Conservation (phyloP, 2,888 invertebrate species). For the Drosophila bunnanda region DNA sequence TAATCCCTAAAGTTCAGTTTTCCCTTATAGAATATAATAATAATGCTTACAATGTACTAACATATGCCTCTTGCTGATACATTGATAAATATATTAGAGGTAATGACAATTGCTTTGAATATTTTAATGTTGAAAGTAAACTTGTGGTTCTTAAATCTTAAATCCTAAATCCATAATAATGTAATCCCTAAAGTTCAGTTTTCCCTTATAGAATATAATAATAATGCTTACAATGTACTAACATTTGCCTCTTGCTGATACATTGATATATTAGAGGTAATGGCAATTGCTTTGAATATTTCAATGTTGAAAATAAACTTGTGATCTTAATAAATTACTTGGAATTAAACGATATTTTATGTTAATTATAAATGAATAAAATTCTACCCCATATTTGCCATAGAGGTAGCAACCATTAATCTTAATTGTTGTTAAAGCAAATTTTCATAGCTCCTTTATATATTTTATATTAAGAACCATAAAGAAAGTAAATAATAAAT, state of each 20-base stretch:
- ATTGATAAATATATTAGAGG: not conserved
- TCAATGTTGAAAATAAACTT: not conserved
- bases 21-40: too few species aligned
- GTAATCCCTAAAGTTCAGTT: not conserved
- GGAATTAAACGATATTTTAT: conserved; percentile 3
- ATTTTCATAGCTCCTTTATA: too few species aligned
- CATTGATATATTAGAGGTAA: not conserved
- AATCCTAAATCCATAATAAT: not conserved
- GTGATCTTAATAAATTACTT: not conserved
- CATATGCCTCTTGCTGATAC: too few species aligned
- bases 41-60: not conserved
- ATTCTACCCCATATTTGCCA: not conserved
- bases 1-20: not conserved
- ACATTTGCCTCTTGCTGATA: too few species aligned
- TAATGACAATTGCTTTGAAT: not conserved
- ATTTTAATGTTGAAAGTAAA: not conserved
- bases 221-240: not conserved
- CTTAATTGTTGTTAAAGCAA: too few species aligned
- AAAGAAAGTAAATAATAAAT: too few species aligned
- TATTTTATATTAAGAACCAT: too few species aligned
- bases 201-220: too few species aligned
- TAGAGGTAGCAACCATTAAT: too few species aligned
- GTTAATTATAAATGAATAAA: not conserved
- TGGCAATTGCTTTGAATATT: not conserved
- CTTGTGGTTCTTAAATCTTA: too few species aligned